Evolutionary conservation across 1,140 invertebrate genomes (phyloP), one percentile per base, ranked within the genome.

Genomic region (Drosophila rufa): DNA sequence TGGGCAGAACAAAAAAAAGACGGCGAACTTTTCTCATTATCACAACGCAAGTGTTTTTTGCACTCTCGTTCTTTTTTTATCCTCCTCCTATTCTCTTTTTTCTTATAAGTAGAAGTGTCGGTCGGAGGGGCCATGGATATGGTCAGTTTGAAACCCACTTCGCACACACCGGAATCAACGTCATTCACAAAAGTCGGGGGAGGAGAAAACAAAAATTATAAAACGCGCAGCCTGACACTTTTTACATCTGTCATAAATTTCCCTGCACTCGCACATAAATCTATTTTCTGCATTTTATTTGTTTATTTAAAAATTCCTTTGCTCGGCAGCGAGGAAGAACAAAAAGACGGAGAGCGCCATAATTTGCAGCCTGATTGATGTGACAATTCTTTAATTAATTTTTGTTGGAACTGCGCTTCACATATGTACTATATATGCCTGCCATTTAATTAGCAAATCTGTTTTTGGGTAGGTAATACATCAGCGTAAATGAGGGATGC

Each of bases 211-310:
- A 60, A 45, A 67, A 47, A 60, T 64, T 50, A 43, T 57, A 60
- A 53, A 79, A 61, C 64, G 46, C 68, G 70, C 64, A 53, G 53
- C 57, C 65, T 84, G 84, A 84, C 85, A 84, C 36, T 77, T 77
- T 87, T 87, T 90, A 87, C 84, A 90, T 89, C 69, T 87, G 85
- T 86, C 84, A 87, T 87, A 87, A 87, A 89, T 87, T 87, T 78
- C 22, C 55, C 58, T 61, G 79, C 48, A 84, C 60, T 78, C 68
- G 74, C 22, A 58, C 76, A 79, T 89, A 87, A 87, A 87, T 87
- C 84, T 87, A 87, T 87, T 87, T 90, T 80, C 74, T 80, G 84
- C 84, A 87, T 89, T 87, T 87, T 87, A 87, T 87, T 87, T 87
- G 84, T 87, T 87, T 87, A 89, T 87, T 87, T 83, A 48, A 80